These are phyloP conservation scores for Latrodectus elegans DNA, from an alignment of 2,888 invertebrate species.

Conservation along the genomic window DNA sequence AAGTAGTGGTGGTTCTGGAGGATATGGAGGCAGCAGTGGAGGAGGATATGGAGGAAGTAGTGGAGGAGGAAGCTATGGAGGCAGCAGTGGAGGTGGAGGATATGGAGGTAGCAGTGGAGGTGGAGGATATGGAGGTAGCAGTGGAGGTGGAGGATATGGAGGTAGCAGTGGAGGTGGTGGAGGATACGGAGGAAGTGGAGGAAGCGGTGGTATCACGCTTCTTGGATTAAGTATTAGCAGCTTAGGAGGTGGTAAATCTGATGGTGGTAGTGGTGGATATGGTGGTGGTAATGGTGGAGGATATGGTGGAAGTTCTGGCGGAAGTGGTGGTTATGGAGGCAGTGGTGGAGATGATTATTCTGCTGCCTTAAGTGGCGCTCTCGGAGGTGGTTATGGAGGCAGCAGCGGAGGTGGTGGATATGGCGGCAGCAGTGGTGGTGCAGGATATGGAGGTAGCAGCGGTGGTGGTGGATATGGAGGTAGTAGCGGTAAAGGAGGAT, in stretches of 20 bases:
- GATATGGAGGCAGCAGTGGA: constrained; percentile 33
- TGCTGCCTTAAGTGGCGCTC: neutral
- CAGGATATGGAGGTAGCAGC: constrained; percentile 35
- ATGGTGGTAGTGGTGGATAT: constrained; percentile 41
- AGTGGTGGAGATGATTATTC: constrained; percentile 27
- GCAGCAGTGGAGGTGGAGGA: constrained; percentile 36
- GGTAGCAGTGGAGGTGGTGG: constrained; percentile 50
- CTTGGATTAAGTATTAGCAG: constrained; percentile 63
- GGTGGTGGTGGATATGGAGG: constrained; percentile 30
- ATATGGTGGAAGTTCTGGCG: constrained; percentile 35
- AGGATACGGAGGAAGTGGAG: constrained; percentile 51
- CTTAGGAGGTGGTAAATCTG: constrained; percentile 50
- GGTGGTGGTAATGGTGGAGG: constrained; percentile 26
- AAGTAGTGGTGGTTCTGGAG: constrained; percentile 30
- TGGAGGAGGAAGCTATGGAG: constrained; percentile 6
- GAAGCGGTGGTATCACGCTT: constrained; percentile 51
- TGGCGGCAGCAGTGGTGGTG: neutral
- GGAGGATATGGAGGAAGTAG: neutral
- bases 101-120: constrained; percentile 50
- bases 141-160: constrained; percentile 53
- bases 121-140: constrained; percentile 47
- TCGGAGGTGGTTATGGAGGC: constrained; percentile 20
- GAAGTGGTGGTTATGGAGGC: constrained; percentile 43
- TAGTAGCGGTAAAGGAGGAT: constrained; percentile 18
- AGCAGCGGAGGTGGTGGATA: constrained; percentile 22